Conservation (phyloP, 2,797 vertebrate species). For the Euthynnus affinis region DNA sequence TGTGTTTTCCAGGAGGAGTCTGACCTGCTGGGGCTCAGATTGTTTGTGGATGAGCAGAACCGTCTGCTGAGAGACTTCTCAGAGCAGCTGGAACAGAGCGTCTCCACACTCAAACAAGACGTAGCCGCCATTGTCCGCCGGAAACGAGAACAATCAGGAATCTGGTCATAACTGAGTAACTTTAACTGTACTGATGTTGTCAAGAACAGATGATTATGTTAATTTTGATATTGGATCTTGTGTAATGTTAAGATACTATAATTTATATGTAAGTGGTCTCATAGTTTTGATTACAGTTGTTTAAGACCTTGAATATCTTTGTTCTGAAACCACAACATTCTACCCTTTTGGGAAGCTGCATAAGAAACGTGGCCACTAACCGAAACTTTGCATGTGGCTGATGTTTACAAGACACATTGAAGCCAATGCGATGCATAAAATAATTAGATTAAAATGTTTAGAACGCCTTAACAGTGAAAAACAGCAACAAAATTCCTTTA, state of each 20-base stretch:
- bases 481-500: background rate
- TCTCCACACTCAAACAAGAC: slow-evolving; percentile 90
- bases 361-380: background rate
- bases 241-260: background rate
- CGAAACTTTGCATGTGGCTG: background rate
- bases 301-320: background rate
- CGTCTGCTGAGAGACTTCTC: slow-evolving; percentile 88
- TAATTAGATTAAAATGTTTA: background rate
- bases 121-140: slow-evolving; percentile 89
- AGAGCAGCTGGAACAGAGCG: slow-evolving; percentile 88
- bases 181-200: too few relatives aligned
- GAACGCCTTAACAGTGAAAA: background rate
- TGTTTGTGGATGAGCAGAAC: slow-evolving; percentile 87
- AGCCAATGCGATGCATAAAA: too few relatives aligned
- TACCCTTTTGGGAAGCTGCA: background rate
- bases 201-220: background rate
- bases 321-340: slow-evolving; percentile 2
- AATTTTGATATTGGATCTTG: background rate
- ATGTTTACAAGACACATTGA: background rate
- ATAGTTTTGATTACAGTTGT: background rate
- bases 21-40: slow-evolving; percentile 84
- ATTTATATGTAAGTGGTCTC: background rate
- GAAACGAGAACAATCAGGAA: slow-evolving; percentile 86
- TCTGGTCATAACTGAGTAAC: slow-evolving; percentile 74
- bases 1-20: slow-evolving; percentile 87